These are phyloP conservation scores for Leptobrachium leishanense DNA, from an alignment of 2,113 vertebrate genomes.

Conservation along the genomic window DNA sequence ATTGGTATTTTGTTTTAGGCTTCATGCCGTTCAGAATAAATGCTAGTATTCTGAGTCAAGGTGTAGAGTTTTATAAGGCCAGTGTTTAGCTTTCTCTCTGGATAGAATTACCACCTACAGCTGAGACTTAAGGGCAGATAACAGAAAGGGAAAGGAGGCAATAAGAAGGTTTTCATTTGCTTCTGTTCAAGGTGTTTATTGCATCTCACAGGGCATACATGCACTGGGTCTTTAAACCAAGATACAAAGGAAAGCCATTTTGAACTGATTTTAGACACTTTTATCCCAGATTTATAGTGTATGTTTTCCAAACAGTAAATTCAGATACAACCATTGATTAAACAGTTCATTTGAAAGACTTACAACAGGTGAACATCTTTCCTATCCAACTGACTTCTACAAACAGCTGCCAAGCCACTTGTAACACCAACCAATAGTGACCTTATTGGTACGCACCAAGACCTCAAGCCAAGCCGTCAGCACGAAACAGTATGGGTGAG, in stretches of 20 bases:
- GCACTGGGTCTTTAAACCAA: constrained; percentile 85
- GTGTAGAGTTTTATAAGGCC: too few relatives aligned
- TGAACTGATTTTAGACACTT: constrained; percentile 73
- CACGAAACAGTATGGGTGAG: constrained; percentile 75
- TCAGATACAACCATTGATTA: constrained; percentile 89
- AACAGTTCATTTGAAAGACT: constrained; percentile 76
- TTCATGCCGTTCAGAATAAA: too few relatives aligned
- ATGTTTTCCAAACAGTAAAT: constrained; percentile 81
- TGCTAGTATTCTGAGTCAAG: too few relatives aligned
- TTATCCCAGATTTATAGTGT: constrained; percentile 69
- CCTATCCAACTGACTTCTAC: constrained; percentile 74
- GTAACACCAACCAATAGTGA: constrained; percentile 82
- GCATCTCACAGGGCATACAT: constrained; percentile 98
- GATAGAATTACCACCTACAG: too few relatives aligned
- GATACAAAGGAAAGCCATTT: constrained; percentile 91
- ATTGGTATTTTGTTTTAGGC: too few relatives aligned
- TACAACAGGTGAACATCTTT: constrained; percentile 68
- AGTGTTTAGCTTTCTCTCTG: too few relatives aligned
- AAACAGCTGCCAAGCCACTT: constrained; percentile 79
- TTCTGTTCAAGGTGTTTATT: constrained; percentile 96
- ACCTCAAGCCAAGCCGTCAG: constrained; percentile 79
- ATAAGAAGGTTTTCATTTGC: constrained; percentile 61
- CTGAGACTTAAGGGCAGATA: too few relatives aligned
- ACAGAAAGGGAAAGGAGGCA: not conserved
- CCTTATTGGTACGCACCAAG: constrained; percentile 70